phyloP scores from a whole-genome alignment of 2,888 invertebrate species.

The Stenurella melanura region DNA sequence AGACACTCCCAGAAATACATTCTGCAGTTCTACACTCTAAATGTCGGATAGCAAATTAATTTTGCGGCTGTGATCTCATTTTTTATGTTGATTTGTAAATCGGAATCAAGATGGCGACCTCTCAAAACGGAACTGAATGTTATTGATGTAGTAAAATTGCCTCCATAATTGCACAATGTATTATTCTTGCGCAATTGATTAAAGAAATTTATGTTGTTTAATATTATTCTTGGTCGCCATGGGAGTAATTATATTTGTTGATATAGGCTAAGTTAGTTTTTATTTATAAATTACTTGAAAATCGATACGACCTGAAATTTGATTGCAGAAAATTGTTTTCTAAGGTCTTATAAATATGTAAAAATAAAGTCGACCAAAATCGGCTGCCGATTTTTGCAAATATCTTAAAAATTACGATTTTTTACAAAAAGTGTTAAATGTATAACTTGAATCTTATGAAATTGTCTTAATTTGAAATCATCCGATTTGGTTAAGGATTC shows the following conservation, averaged over 20 bases:
- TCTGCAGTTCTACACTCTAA: conserved; percentile 1
- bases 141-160: not conserved
- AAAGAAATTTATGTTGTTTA: conserved; percentile 5
- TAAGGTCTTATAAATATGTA: no score
- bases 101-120: not conserved
- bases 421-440: no score
- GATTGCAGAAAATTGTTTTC: no score
- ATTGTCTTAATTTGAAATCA: no score
- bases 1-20: conserved; percentile 32
- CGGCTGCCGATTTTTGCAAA: no score
- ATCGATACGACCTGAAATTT: no score
- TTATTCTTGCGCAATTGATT: conserved; percentile 22
- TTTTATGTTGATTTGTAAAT: conserved; percentile 19
- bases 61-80: conserved; percentile 28
- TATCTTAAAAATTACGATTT: no score
- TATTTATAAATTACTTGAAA: no score
- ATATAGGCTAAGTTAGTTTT: not conserved
- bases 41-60: conserved; percentile 30
- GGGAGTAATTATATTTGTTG: not conserved
- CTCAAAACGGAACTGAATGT: conserved; percentile 28
- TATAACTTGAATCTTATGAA: no score
- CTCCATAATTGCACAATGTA: conserved; percentile 21
- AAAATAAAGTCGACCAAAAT: no score
- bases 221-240: not conserved
- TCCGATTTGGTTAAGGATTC: no score